Evolutionary conservation across 2,888 invertebrate species (phyloP).

Genomic region (Calliphora vomitoria): DNA sequence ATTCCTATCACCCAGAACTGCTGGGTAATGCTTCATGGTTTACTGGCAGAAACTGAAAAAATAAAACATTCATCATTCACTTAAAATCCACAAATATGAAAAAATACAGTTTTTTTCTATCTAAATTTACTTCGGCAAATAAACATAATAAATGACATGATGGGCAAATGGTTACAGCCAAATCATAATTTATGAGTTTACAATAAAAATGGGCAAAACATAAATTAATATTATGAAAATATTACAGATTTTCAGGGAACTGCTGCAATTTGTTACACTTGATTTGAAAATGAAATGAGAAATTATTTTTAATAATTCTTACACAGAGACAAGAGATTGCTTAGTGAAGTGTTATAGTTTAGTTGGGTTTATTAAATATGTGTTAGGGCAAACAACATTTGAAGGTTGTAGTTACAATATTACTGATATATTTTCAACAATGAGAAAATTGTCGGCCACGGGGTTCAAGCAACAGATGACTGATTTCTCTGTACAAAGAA

Average conservation of each 20-base stretch:
- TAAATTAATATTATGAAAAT: too few relatives aligned
- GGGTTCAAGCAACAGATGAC: too few relatives aligned
- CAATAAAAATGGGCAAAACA: neutral
- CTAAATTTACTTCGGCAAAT: neutral
- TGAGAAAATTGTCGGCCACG: too few relatives aligned
- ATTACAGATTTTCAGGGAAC: neutral
- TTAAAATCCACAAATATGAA: neutral
- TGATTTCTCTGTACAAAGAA: too few relatives aligned
- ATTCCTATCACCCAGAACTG: too few relatives aligned
- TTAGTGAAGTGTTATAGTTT: too few relatives aligned
- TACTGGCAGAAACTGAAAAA: slow-evolving; percentile 39
- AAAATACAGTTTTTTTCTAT: neutral
- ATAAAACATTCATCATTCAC: slow-evolving; percentile 33
- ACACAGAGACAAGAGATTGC: too few relatives aligned
- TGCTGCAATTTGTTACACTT: neutral
- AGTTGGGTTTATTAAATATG: too few relatives aligned
- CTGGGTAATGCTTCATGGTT: slow-evolving; percentile 47
- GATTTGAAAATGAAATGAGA: neutral
- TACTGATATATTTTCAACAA: too few relatives aligned
- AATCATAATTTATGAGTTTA: slow-evolving; percentile 48
- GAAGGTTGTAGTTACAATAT: too few relatives aligned
- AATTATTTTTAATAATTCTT: too few relatives aligned
- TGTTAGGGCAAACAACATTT: too few relatives aligned
- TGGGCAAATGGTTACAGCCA: slow-evolving; percentile 56
- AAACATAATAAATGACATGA: slow-evolving; percentile 74